Evolutionary conservation across 2,888 invertebrate genomes (phyloP), one percentile per base, ranked within the genome.

Genomic region (Frankliniella fusca): DNA sequence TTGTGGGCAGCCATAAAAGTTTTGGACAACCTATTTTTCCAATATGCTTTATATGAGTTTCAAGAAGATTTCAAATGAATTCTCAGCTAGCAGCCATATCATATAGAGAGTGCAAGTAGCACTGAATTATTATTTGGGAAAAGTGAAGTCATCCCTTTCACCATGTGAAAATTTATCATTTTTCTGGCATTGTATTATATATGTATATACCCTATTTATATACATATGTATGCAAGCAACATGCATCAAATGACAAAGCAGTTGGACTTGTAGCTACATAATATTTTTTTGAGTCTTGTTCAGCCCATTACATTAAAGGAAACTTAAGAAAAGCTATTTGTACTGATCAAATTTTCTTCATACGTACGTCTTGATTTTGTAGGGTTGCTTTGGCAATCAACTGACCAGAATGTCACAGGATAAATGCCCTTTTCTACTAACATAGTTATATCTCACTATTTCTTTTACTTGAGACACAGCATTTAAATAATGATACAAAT

Each of bases 391-490:
- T 76, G 70, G 23, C 70, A 76, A 76, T 76, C 70, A 76, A 76
- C 70, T 76, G 70, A 76, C 70, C 70, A 76, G 70, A 27, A 76
- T 76, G 70, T 76, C 70, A 27, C 70, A 76, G 70, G 70, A 27
- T 23, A 76, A 76, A 76, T 76, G 70, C 70, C 70, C 70, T 76
- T 76, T 76, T 76, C 70, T 76, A 76, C 70, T 76, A 76, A 23
- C 70, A 76, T 76, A 76, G 70, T 76, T 76, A 76, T 76, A 27
- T 76, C 70, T 76, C 70, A 76, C 70, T 76, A 76, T 76, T 76
- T 76, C 70, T 76, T 76, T 76, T 76, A 76, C 70, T 76, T 76
- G 70, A 76, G 70, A 76, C 70, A 76, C 70, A 76, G 70, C 70
- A 23, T 76, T 76, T 76, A 76, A 76, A 76, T 76, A 76, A 76